A percentile compares a stretch with the other conserved stretches of the same genome.
phyloP scores from a whole-genome alignment of 2,113 vertebrate genomes.

The Jacana jacana region DNA sequence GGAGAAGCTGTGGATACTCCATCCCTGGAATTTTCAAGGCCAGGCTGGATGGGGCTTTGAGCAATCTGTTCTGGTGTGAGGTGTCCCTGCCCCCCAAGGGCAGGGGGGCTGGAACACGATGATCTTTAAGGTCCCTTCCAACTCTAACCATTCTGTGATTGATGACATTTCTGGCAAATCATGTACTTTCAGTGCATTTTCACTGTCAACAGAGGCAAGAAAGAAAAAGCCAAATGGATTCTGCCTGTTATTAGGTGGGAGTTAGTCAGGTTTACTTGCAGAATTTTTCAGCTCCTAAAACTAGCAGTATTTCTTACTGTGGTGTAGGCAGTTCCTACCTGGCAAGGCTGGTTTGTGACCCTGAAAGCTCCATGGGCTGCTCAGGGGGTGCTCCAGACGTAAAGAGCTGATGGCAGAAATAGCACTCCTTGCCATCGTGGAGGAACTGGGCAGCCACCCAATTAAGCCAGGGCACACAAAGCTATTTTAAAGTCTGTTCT shows the following conservation, averaged over 20 bases:
- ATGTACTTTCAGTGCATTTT: not conserved
- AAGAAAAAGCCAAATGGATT: not conserved
- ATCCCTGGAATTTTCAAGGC: too few relatives aligned
- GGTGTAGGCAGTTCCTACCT: not conserved
- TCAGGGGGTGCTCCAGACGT: not conserved
- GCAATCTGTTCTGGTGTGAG: too few relatives aligned
- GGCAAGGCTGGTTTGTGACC: not conserved
- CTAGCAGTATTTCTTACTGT: not conserved
- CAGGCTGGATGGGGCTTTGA: too few relatives aligned
- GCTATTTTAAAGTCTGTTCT: not conserved
- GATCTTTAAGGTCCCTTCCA: too few relatives aligned
- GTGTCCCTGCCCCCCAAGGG: too few relatives aligned
- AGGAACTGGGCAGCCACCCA: not conserved
- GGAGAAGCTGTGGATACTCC: too few relatives aligned
- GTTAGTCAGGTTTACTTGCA: not conserved
- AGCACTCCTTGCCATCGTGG: not conserved
- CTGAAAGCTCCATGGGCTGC: not conserved
- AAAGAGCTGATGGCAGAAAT: not conserved
- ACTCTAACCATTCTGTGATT: not conserved
- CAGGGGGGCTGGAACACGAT: too few relatives aligned
- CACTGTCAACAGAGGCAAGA: not conserved
- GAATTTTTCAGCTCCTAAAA: not conserved
- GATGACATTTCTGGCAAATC: not conserved
- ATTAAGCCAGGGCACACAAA: not conserved
- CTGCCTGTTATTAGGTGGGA: not conserved